Conservation (phyloP, 2,888 invertebrate species). For the Drosophila demipolita region DNA sequence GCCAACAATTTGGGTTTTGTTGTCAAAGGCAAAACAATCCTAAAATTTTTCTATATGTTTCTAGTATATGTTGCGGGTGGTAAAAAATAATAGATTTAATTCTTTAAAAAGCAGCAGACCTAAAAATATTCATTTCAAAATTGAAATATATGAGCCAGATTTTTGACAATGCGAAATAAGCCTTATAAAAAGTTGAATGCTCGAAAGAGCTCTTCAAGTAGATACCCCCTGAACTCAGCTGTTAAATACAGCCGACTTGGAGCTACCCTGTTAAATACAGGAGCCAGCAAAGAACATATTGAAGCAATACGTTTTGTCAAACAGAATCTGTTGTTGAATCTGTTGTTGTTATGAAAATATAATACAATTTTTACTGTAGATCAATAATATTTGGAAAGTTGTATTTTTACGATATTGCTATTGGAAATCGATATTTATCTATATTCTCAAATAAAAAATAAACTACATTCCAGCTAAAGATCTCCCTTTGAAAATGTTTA, state of each 20-base stretch:
- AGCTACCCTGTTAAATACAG: neutral
- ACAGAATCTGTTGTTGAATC: too few relatives aligned
- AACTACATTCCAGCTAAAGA: neutral
- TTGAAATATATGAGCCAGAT: neutral
- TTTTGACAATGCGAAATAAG: neutral
- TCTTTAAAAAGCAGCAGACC: neutral
- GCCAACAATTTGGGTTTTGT: slow-evolving; percentile 11
- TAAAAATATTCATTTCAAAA: neutral
- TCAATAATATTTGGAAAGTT: neutral
- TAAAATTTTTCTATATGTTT: neutral
- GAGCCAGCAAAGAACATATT: neutral
- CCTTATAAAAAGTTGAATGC: neutral
- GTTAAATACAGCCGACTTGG: neutral
- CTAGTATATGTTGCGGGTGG: neutral
- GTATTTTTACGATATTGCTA: neutral
- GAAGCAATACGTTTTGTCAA: too few relatives aligned
- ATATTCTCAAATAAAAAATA: neutral
- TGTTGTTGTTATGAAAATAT: too few relatives aligned
- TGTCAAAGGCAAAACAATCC: neutral
- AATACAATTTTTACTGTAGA: neutral
- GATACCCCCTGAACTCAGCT: neutral
- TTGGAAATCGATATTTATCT: neutral
- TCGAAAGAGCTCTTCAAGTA: neutral
- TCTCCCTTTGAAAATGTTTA: neutral
- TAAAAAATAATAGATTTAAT: neutral